These are phyloP conservation scores for Cyphomyrus plagiostoma DNA, from an alignment of 2,113 vertebrate genomes.

Conservation along the genomic window DNA sequence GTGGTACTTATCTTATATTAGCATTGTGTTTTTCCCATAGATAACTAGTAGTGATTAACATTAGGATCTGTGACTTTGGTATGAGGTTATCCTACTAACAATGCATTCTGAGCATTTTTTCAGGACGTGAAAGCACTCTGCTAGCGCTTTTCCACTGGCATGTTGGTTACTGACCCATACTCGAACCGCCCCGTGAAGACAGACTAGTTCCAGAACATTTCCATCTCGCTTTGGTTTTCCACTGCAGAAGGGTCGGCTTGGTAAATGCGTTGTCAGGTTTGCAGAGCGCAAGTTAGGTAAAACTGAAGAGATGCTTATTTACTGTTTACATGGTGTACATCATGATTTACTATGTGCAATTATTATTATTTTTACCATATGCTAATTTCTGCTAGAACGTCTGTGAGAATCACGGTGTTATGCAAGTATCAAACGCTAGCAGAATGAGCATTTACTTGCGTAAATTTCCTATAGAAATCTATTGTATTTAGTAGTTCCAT, in stretches of 20 bases:
- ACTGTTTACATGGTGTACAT: background rate
- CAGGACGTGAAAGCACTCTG: background rate
- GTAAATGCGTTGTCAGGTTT: background rate
- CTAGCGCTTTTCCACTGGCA: background rate
- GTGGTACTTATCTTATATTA: background rate
- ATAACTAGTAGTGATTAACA: background rate
- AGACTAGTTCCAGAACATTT: background rate
- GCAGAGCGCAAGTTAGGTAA: background rate
- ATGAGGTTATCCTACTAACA: background rate
- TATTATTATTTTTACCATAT: background rate
- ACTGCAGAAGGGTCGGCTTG: background rate
- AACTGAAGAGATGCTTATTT: background rate
- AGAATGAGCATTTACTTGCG: background rate
- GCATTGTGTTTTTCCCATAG: background rate
- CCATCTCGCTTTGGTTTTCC: background rate
- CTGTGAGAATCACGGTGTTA: background rate
- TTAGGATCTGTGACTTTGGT: background rate
- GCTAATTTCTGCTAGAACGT: background rate
- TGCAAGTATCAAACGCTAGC: background rate
- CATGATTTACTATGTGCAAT: background rate
- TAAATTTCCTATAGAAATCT: background rate
- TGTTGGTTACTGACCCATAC: background rate
- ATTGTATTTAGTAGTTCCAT: background rate
- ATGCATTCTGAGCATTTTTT: background rate
- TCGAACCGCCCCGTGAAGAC: background rate